Evolutionary conservation across 2,888 invertebrate genomes (phyloP), one percentile per base, ranked within the genome.

Genomic region (Allolobophora icterica): DNA sequence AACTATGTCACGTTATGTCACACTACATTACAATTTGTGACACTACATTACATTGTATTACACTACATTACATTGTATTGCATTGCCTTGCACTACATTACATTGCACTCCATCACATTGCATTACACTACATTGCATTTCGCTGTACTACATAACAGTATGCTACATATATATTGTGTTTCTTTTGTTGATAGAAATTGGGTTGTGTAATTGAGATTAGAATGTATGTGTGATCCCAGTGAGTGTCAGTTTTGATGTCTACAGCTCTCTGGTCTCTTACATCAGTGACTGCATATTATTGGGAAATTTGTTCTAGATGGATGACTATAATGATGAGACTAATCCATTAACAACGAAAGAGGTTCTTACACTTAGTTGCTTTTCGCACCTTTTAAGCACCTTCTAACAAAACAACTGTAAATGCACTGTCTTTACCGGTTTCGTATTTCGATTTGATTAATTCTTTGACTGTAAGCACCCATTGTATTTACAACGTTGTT

Each of bases 321-420:
- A 87, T 24, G 84, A 84, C 1, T 84, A 34, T 34, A 84, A 84
- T 84, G 84, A 84, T 34, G 87, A 87, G 38, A 34, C 35, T 35
- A 87, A 87, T 38, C 87, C 87, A 87, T 87, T 87, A 87, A 38
- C 87, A 24, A 38, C 87, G 38, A 87, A 34, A 24, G 87, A 87
- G 87, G 87, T 87, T 87, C 38, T 38, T 87, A 35, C 38, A 38
- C 38, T 87, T 87, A 34, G n/a, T 38, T 87, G 87, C 87, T 87
- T 87, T 21, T 87, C 35, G 35, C 34, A 87, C 87, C 19, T 35
- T 33, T 87, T 35, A 35, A 3, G 21, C 34, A 87, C 71, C 11
- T 71, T n/a, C 30, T 71, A n/a, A 24, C 52, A 19, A 71, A 8
- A 1, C 71, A 71, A 11, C n/a, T 71, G 71, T 71, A 71, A 71